Evolutionary conservation across 2,888 invertebrate genomes (phyloP).

Genomic region (Augiades crinisus): DNA sequence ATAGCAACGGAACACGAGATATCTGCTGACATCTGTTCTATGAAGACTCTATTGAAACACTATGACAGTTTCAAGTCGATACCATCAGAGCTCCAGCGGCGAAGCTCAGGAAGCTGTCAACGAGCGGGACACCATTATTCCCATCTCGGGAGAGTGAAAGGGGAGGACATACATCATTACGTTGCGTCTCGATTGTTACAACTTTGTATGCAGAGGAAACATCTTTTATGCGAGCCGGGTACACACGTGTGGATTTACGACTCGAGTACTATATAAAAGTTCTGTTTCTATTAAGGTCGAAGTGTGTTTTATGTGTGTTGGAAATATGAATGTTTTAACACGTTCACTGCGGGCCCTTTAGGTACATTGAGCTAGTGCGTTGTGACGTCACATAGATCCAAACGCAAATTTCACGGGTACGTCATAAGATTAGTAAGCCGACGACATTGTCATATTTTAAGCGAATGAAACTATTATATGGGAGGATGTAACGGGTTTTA

Average conservation of each 20-base stretch:
- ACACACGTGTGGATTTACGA: conserved; percentile 35
- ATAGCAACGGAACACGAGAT: background rate
- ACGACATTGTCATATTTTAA: no score
- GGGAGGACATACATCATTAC: conserved; percentile 66
- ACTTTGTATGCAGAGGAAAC: conserved; percentile 68
- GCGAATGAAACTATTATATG: no score
- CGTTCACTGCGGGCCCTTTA: no score
- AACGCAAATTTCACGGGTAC: no score
- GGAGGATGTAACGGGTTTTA: no score
- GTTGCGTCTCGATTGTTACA: conserved; percentile 65
- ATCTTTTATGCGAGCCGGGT: conserved; percentile 52
- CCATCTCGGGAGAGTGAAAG: conserved; percentile 58
- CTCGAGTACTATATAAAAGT: background rate
- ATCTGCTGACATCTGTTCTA: conserved; percentile 32
- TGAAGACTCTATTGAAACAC: conserved; percentile 51
- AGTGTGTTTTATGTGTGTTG: no score
- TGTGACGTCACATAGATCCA: no score
- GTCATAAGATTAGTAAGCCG: no score
- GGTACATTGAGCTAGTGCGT: no score
- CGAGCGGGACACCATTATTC: conserved; percentile 66
- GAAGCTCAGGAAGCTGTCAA: conserved; percentile 68
- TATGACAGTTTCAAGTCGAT: conserved; percentile 47
- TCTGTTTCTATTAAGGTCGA: no score
- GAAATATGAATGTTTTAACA: no score
- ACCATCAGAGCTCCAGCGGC: conserved; percentile 43